Percentiles rank a stretch among this genome's conserved stretches.
These are phyloP conservation scores for Poeciliopsis gracilis DNA, from an alignment of 2,797 vertebrate species.

Conservation along the genomic window DNA sequence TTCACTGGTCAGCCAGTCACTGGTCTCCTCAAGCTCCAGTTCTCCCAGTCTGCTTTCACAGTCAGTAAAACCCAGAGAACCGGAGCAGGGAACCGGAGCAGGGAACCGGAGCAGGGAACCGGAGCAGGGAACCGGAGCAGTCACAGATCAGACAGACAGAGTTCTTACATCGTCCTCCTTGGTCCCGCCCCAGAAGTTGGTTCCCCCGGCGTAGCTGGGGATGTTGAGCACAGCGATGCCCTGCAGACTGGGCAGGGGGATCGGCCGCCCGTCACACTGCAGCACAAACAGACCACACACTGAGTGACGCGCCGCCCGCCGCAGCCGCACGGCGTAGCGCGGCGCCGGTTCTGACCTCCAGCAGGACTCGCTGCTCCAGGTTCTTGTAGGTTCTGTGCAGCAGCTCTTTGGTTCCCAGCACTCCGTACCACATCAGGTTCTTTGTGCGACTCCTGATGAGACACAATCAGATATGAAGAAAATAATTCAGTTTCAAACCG, in stretches of 20 bases:
- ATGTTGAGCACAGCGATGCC: conserved; percentile 98
- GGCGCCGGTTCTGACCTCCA: conserved; percentile 86
- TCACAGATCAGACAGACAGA: background rate
- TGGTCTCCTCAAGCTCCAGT: background rate
- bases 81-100: background rate
- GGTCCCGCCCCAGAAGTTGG: conserved; percentile 98
- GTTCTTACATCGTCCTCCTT: conserved; percentile 94
- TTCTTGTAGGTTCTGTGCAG: conserved; percentile 96
- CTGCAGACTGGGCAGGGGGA: conserved; percentile 95
- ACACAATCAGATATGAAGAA: background rate
- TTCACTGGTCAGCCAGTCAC: conserved; percentile 16
- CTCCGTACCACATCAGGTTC: conserved; percentile 99
- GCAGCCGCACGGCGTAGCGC: background rate
- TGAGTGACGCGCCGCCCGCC: background rate
- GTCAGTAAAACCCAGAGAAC: background rate
- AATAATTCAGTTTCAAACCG: background rate
- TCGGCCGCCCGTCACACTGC: conserved; percentile 92
- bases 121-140: background rate
- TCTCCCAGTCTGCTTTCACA: background rate
- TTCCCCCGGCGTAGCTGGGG: conserved; percentile 95
- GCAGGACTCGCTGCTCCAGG: conserved; percentile 92
- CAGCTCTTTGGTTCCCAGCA: conserved; percentile 94
- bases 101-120: background rate
- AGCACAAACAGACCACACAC: conserved; percentile 18
- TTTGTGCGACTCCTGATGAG: conserved; percentile 90